Evolutionary conservation across 2,888 invertebrate species (phyloP).

Genomic region (Luperina nickerlii): DNA sequence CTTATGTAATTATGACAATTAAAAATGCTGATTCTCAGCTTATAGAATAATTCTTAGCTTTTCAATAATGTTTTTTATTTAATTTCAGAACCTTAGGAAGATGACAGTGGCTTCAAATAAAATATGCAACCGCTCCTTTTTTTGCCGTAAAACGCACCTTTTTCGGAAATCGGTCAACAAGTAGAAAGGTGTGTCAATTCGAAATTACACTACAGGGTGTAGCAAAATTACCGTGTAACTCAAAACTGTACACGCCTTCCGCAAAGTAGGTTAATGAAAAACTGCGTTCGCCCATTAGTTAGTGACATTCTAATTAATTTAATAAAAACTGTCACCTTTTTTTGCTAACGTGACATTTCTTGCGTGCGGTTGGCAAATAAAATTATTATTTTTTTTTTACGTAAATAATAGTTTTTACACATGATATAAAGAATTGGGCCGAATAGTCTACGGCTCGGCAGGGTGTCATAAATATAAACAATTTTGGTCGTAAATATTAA

Average conservation of each 20-base stretch:
- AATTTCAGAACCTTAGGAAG: not conserved
- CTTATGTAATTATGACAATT: too few species aligned
- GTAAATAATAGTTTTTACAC: constrained; percentile 43
- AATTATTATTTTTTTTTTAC: not conserved
- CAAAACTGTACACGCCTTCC: constrained; percentile 42
- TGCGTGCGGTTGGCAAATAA: constrained; percentile 36
- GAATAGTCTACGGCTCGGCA: too few species aligned
- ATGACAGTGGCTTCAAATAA: not conserved
- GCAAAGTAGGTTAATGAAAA: constrained; percentile 46
- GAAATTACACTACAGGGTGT: constrained; percentile 27
- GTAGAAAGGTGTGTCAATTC: constrained; percentile 9
- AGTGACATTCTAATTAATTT: constrained; percentile 33
- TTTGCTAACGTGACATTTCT: constrained; percentile 31
- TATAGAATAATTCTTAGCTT: too few species aligned
- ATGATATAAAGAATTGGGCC: constrained; percentile 33
- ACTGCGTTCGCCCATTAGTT: constrained; percentile 20
- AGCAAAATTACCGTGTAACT: constrained; percentile 30
- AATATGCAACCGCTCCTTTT: not conserved
- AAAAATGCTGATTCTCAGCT: too few species aligned
- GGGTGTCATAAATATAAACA: not conserved
- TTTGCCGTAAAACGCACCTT: not conserved
- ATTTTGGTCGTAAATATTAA: not conserved
- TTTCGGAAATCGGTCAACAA: constrained; percentile 10
- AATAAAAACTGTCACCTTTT: constrained; percentile 27
- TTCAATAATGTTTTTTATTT: not conserved